phyloP scores from a whole-genome alignment of 2,888 invertebrate species.

The Himalopsyche kuldschensis region DNA sequence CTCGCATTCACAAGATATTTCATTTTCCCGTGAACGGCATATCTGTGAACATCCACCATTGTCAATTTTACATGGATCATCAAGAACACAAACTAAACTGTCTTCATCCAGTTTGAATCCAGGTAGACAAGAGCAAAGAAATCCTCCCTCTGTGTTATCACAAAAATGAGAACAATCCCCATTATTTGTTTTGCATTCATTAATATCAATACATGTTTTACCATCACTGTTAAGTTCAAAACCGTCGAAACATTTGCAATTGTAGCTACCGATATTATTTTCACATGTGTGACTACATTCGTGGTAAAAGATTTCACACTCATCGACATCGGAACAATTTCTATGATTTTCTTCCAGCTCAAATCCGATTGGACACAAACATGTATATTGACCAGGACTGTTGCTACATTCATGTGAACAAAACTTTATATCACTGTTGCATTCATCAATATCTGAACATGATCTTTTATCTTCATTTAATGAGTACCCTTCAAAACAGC shows the following conservation, averaged over 20 bases:
- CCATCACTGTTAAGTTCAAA: constrained; percentile 53
- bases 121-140: constrained; percentile 54
- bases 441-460: constrained; percentile 60
- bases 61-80: constrained; percentile 33
- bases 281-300: constrained; percentile 52
- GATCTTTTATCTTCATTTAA: constrained; percentile 52
- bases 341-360: constrained; percentile 44
- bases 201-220: constrained; percentile 55
- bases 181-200: constrained; percentile 56
- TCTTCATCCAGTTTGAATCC: constrained; percentile 47
- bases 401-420: constrained; percentile 41
- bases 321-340: constrained; percentile 48
- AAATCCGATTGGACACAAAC: constrained; percentile 53
- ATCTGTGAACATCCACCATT: constrained; percentile 37
- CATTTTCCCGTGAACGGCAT: constrained; percentile 43
- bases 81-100: constrained; percentile 44
- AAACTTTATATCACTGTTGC: constrained; percentile 49
- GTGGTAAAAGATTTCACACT: constrained; percentile 44
- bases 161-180: constrained; percentile 50
- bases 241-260: constrained; percentile 65
- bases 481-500: constrained; percentile 57
- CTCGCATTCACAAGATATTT: constrained; percentile 48
- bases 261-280: constrained; percentile 54
- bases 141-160: constrained; percentile 53
- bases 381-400: constrained; percentile 40